phyloP scores from a whole-genome alignment of 2,113 vertebrate genomes.

The Myanophis thanlyinensis region DNA sequence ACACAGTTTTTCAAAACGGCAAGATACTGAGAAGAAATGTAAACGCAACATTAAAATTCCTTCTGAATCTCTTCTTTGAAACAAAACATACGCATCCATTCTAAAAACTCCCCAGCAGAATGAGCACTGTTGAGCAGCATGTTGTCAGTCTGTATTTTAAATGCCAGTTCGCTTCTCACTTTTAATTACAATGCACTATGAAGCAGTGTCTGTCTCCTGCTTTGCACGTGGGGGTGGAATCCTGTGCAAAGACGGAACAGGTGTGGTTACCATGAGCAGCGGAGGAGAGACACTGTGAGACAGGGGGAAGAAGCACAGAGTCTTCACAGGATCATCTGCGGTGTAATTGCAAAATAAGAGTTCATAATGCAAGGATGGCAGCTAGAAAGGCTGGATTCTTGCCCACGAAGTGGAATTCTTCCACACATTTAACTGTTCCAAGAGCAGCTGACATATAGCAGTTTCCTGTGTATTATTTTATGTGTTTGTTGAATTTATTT shows the following conservation, averaged over 20 bases:
- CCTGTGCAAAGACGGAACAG: background rate
- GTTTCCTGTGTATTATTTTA: background rate
- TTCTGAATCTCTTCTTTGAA: background rate
- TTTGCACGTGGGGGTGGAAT: constrained; percentile 13
- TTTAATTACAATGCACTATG: constrained; percentile 7
- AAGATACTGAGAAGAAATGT: background rate
- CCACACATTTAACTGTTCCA: background rate
- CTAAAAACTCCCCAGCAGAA: background rate
- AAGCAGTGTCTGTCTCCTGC: constrained; percentile 22
- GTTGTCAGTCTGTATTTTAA: constrained; percentile 25
- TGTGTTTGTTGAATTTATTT: background rate
- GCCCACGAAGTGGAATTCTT: background rate
- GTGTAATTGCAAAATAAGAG: background rate
- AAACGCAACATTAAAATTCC: background rate
- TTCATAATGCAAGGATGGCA: background rate
- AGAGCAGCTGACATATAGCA: background rate
- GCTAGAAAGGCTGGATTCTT: background rate
- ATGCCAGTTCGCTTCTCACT: constrained; percentile 21
- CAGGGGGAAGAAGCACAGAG: background rate
- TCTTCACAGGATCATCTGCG: background rate
- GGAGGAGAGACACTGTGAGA: background rate
- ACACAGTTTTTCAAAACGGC: background rate
- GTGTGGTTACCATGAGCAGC: background rate
- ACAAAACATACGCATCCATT: background rate
- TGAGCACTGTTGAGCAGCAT: background rate